Evolutionary conservation across 2,113 vertebrate genomes (phyloP).

Genomic region (Grammomys dolichurus): DNA sequence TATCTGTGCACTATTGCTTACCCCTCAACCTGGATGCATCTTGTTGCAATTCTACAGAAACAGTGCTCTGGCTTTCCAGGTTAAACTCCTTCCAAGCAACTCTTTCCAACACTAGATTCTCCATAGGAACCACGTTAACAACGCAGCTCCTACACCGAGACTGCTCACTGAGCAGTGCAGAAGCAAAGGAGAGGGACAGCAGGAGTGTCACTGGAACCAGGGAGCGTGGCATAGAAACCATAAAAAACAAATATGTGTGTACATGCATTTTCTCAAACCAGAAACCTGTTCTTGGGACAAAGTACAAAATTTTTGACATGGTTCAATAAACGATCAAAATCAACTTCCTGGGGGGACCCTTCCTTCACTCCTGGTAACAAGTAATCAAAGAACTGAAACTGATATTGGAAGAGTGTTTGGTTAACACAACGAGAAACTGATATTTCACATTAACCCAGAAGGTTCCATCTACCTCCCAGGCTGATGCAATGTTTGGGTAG

Average conservation of each 20-base stretch:
- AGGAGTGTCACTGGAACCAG: too few relatives aligned
- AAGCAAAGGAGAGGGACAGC: neutral
- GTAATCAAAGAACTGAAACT: neutral
- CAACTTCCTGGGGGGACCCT: neutral
- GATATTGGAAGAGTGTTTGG: neutral
- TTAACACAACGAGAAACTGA: neutral
- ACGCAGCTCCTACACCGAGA: neutral
- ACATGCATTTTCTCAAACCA: neutral
- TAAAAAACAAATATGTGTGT: neutral
- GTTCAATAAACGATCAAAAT: neutral
- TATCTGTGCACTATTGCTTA: neutral
- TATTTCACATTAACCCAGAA: neutral
- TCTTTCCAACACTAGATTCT: neutral
- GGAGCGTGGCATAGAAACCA: neutral
- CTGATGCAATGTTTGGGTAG: neutral
- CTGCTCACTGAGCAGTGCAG: neutral
- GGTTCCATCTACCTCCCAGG: neutral
- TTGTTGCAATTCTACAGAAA: neutral
- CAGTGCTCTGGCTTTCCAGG: neutral
- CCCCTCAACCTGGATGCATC: neutral
- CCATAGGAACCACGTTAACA: neutral
- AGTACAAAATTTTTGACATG: neutral
- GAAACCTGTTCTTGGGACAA: neutral
- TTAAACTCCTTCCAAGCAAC: neutral
- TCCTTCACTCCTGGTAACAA: neutral